Conservation (phyloP, 2,113 vertebrate genomes). For the Tricholaema leucomelas region DNA sequence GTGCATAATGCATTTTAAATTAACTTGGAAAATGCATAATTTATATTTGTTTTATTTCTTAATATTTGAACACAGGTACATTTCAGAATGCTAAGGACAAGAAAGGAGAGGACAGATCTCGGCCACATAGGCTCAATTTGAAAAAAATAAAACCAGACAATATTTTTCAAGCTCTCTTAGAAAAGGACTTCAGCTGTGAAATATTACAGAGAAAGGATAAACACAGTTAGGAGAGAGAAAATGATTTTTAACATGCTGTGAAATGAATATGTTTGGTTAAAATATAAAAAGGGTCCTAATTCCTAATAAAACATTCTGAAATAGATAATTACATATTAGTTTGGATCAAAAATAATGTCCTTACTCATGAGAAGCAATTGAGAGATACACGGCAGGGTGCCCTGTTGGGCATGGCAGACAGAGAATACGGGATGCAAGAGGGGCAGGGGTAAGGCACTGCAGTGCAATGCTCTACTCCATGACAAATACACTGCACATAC, state of each 20-base stretch:
- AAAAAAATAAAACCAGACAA: constrained; percentile 14
- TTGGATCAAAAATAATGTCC: constrained; percentile 61
- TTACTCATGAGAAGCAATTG: constrained; percentile 56
- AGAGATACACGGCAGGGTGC: constrained; percentile 28
- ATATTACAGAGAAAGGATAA: constrained; percentile 44
- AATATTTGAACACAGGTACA: constrained; percentile 80
- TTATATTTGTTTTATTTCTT: constrained; percentile 87
- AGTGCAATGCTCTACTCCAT: rapidly evolving
- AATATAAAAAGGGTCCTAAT: constrained; percentile 62
- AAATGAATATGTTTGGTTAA: constrained; percentile 63
- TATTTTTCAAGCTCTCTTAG: constrained; percentile 49
- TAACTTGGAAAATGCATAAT: constrained; percentile 86
- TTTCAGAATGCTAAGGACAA: constrained; percentile 73
- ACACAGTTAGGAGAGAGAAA: constrained; percentile 24
- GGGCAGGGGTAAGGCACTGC: background rate
- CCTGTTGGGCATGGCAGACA: constrained; percentile 12
- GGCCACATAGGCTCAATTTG: constrained; percentile 12
- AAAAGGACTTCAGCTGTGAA: constrained; percentile 64
- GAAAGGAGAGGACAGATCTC: constrained; percentile 54
- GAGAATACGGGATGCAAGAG: background rate
- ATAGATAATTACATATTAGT: constrained; percentile 59
- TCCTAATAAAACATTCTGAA: constrained; percentile 65
- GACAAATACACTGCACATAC: rapidly evolving
- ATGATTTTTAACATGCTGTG: constrained; percentile 72
- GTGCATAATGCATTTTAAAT: constrained; percentile 86